phyloP scores from a whole-genome alignment of 2,888 invertebrate genomes.

The Campoletis raptor region DNA sequence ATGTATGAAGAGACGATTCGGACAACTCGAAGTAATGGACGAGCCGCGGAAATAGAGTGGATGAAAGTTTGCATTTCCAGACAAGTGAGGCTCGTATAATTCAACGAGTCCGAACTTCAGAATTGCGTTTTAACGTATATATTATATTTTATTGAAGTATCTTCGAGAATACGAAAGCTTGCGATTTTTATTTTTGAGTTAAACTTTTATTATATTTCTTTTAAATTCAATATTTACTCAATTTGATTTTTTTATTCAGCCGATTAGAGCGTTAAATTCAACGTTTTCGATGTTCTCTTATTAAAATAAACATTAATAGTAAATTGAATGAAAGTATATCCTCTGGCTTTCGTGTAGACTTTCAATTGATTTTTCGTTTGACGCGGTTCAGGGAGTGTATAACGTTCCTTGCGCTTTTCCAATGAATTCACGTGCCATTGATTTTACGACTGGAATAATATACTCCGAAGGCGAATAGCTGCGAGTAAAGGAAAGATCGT shows the following conservation, averaged over 20 bases:
- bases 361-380: constrained; percentile 5
- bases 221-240: background rate
- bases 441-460: constrained; percentile 39
- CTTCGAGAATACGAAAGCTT: background rate
- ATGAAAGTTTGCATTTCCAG: constrained; percentile 41
- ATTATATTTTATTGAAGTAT: background rate
- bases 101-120: constrained; percentile 18
- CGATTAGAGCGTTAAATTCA: background rate
- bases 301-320: background rate
- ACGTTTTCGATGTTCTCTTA: background rate
- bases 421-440: constrained; percentile 40
- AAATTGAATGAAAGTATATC: background rate
- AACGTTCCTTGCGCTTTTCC: constrained; percentile 7
- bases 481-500: background rate
- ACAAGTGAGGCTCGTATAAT: background rate
- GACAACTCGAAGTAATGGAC: constrained; percentile 41
- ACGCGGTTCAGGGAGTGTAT: background rate
- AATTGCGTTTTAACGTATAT: background rate
- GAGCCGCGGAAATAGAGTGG: constrained; percentile 48
- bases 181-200: background rate
- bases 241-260: background rate
- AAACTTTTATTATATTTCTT: background rate
- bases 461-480: background rate
- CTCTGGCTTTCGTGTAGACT: background rate
- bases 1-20: constrained; percentile 40